Conservation (phyloP, 1,140 invertebrate species). For the Notospermus geniculatus region DNA sequence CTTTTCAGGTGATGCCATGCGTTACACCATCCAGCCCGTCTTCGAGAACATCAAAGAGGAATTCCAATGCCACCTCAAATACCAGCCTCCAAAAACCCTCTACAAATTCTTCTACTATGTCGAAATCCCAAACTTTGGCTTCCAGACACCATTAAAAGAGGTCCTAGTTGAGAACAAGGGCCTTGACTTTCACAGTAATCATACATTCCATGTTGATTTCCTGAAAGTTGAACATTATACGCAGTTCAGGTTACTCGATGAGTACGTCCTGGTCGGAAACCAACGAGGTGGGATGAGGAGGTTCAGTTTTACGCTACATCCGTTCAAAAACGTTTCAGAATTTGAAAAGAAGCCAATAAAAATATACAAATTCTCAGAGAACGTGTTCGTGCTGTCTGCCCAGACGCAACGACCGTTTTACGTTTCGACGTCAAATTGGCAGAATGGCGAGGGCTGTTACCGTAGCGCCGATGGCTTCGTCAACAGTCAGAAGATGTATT, state of each 20-base stretch:
- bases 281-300: background rate
- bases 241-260: background rate
- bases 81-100: conserved; percentile 15
- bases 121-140: background rate
- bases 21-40: conserved; percentile 26
- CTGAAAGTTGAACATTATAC: background rate
- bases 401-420: conserved; percentile 1
- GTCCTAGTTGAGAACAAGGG: background rate
- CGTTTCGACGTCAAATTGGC: conserved; percentile 19
- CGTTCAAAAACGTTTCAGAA: conserved; percentile 1
- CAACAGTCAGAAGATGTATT: conserved; percentile 14
- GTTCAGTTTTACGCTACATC: conserved; percentile 1
- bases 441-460: conserved; percentile 14
- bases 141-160: background rate
- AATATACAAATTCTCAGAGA: background rate
- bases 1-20: conserved; percentile 20
- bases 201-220: background rate
- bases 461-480: conserved; percentile 13
- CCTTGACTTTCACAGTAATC: conserved; percentile 2
- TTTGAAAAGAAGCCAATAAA: background rate
- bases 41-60: conserved; percentile 22
- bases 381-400: background rate
- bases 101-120: conserved; percentile 20
- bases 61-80: conserved; percentile 19
- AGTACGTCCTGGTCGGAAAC: background rate